phyloP scores from a whole-genome alignment of 2,797 vertebrate species.

The Acipenser oxyrinchus region DNA sequence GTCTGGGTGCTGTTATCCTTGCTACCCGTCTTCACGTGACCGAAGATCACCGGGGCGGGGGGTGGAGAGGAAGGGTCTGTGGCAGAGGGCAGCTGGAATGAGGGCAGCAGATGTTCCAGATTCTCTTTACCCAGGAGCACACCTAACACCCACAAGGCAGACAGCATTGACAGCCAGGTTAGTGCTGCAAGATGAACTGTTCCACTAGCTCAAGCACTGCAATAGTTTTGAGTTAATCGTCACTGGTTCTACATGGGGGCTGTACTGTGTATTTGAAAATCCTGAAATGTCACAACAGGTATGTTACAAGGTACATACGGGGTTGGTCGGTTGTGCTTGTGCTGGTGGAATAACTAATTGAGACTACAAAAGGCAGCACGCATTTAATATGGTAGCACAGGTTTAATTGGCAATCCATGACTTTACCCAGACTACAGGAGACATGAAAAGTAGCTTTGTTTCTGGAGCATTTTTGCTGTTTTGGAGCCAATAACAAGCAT shows the following conservation, averaged over 20 bases:
- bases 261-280: not conserved
- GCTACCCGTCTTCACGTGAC: slow-evolving; percentile 63
- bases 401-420: too few species aligned
- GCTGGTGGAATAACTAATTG: too few species aligned
- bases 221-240: not conserved
- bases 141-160: slow-evolving; percentile 36
- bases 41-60: slow-evolving; percentile 26
- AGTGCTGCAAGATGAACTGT: not conserved
- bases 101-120: slow-evolving; percentile 34
- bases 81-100: slow-evolving; percentile 24
- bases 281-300: not conserved
- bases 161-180: too few species aligned
- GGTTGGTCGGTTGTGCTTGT: not conserved
- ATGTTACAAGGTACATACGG: not conserved
- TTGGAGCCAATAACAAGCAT: too few species aligned
- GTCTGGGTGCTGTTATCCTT: slow-evolving; percentile 75
- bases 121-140: slow-evolving; percentile 56
- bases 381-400: too few species aligned
- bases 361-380: too few species aligned
- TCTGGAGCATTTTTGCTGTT: not conserved
- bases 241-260: not conserved
- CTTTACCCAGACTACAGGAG: too few species aligned
- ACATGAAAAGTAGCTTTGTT: not conserved
- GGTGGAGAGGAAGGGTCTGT: slow-evolving; percentile 25
- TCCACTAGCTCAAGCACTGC: not conserved